phyloP scores from a whole-genome alignment of 2,888 invertebrate genomes.

The Chymomyza fuscimana region DNA sequence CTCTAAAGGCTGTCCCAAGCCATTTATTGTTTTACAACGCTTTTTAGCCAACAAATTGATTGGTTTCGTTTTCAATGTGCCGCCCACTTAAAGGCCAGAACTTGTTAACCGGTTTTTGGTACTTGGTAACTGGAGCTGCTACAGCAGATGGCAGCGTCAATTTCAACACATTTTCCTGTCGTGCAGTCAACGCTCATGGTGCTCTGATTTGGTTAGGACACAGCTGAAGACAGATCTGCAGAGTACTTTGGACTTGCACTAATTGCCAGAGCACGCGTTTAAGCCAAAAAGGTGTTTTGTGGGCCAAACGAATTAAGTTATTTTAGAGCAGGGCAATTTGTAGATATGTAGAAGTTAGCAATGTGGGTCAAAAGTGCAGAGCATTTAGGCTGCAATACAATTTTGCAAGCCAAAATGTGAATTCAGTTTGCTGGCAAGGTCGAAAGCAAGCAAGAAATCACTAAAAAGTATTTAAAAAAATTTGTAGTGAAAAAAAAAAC shows the following conservation, averaged over 20 bases:
- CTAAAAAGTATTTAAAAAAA: too few relatives aligned
- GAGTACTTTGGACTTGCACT: slow-evolving; percentile 18
- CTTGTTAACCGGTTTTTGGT: not conserved
- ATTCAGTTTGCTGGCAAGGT: too few relatives aligned
- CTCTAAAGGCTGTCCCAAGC: too few relatives aligned
- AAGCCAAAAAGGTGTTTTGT: not conserved
- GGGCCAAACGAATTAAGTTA: slow-evolving; percentile 43
- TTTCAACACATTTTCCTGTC: slow-evolving; percentile 56
- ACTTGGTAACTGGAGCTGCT: not conserved
- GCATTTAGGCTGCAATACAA: not conserved
- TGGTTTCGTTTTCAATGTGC: slow-evolving; percentile 56
- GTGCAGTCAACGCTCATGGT: slow-evolving; percentile 38
- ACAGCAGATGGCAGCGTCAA: slow-evolving; percentile 15
- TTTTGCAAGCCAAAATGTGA: too few relatives aligned
- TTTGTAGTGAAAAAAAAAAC: too few relatives aligned
- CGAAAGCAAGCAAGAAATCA: too few relatives aligned
- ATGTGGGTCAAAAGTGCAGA: slow-evolving; percentile 60
- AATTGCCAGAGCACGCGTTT: slow-evolving; percentile 61
- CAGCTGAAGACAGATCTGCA: not conserved
- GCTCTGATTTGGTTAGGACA: slow-evolving; percentile 55
- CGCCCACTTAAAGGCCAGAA: slow-evolving; percentile 18
- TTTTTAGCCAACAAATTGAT: slow-evolving; percentile 44
- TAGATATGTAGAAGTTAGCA: slow-evolving; percentile 6
- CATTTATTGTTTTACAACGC: slow-evolving; percentile 4
- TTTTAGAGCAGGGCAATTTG: slow-evolving; percentile 28